Evolutionary conservation across 2,888 invertebrate species (phyloP), one percentile per base, ranked within the genome.

Genomic region (Gryllus longicercus): DNA sequence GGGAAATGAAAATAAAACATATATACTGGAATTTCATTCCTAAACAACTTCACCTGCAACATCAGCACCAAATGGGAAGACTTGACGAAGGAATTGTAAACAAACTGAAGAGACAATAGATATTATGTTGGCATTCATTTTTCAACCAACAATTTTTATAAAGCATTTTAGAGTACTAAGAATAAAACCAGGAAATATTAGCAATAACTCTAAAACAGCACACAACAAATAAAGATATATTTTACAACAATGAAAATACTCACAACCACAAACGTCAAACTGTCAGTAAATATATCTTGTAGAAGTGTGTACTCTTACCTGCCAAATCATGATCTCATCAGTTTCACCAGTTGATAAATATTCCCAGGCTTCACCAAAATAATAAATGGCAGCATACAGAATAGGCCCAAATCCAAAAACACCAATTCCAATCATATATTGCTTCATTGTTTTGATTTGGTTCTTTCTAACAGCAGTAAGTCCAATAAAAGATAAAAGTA

Each of bases 381-480:
- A 96, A 86, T 95, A 94, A 81, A 93, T 86, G 80, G 94, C 88
- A 80, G 94, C 97, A 88, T 95, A 96, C 16, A 95, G 83, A 63
- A 97, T 87, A 2, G 98, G 96, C 77, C 94, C 89, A 82, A 95
- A 90, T 79, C 96, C 96, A 83, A 96, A 90, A n/a, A 92, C 85
- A 81, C 91, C 87, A 82, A 93, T 91, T n/a, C 96, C 95, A 83
- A 94, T 91, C 88, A 96, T 92, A 86, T 95, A 97, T 84, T 92
- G 91, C 84, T 93, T 90, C 88, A 96, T 91, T 77, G 93, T 91
- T 80, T 90, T 90, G 79, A 94, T 91, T 85, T 93, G 93, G 88
- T 98, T 98, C 84, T 92, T 93, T 84, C 95, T 93, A 83, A 96
- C 92, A 74, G 98, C 95, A 51, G 95, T 92, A 79, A 97, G 89